Conservation (phyloP, 2,113 vertebrate species). For the Cepphus grylle region DNA sequence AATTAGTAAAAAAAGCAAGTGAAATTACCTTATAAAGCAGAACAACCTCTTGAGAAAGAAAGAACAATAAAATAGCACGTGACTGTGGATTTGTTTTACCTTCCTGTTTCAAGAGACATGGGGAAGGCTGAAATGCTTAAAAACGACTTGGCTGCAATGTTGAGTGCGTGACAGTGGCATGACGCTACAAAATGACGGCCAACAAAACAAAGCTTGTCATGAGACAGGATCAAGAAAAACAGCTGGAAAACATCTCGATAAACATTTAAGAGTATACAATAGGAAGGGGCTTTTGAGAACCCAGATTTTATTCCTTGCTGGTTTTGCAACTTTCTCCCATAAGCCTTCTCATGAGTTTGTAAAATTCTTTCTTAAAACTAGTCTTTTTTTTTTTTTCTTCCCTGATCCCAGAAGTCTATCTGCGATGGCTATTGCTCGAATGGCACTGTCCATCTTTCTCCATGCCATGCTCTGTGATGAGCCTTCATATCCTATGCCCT, state of each 20-base stretch:
- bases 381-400: no score
- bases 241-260: neutral
- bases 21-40: neutral
- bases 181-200: neutral
- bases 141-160: neutral
- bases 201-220: neutral
- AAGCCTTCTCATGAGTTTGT: neutral
- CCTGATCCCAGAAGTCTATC: neutral
- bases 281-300: neutral
- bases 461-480: neutral
- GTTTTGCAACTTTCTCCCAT: neutral
- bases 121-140: neutral
- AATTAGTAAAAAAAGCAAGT: neutral
- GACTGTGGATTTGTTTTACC: neutral
- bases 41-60: neutral
- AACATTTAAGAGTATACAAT: neutral
- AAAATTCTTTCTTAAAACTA: neutral
- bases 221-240: neutral
- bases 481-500: neutral
- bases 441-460: neutral
- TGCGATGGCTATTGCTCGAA: neutral
- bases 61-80: neutral
- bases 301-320: neutral
- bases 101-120: neutral
- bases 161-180: neutral